A percentile compares a stretch with the other conserved stretches of the same genome.
Evolutionary conservation across 2,113 vertebrate genomes (phyloP).

Genomic region (Alectura lathami): DNA sequence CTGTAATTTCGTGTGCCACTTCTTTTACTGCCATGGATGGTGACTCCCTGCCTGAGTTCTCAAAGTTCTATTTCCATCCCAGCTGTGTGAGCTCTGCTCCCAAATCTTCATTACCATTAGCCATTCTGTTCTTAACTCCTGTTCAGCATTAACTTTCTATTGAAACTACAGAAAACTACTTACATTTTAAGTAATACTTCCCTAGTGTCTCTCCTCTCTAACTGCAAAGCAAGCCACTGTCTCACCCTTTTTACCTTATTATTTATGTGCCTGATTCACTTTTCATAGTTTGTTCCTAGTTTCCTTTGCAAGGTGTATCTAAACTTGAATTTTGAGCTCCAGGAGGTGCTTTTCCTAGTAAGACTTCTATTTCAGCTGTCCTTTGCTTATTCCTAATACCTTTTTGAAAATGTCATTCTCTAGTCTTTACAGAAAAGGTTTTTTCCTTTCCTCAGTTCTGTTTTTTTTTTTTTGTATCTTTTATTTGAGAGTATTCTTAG

Average conservation of each 20-base stretch:
- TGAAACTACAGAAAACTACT: neutral
- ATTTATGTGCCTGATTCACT: neutral
- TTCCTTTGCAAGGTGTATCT: neutral
- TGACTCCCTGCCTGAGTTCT: accelerated
- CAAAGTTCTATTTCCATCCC: neutral
- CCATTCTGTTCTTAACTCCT: neutral
- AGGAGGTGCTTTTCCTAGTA: neutral
- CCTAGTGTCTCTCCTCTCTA: neutral
- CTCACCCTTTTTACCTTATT: neutral
- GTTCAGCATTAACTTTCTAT: neutral
- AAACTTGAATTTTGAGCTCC: neutral
- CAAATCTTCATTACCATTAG: neutral
- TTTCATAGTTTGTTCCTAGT: neutral
- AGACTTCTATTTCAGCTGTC: neutral
- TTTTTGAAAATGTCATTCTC: neutral
- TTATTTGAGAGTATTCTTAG: neutral
- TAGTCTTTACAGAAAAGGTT: neutral
- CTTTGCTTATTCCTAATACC: neutral
- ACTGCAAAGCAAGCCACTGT: neutral
- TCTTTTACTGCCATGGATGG: neutral
- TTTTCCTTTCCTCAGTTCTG: neutral
- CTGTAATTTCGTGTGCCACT: accelerated
- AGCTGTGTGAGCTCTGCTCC: neutral
- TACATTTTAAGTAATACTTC: neutral
- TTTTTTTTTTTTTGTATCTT: neutral